Evolutionary conservation across 2,888 invertebrate genomes (phyloP), one percentile per base, ranked within the genome.

Genomic region (Mylabris sibirica): DNA sequence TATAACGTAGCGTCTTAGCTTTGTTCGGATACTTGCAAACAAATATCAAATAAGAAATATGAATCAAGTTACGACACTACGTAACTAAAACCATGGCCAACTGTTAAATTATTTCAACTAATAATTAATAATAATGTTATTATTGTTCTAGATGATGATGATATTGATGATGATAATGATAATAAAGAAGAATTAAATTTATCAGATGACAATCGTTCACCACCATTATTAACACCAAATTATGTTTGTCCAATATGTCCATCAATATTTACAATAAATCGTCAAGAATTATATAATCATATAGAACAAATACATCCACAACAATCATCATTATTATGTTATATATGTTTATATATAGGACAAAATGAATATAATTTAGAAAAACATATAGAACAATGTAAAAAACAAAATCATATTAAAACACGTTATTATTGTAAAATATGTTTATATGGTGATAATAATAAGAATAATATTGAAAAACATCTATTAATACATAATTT

Each of bases 401-500:
- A 85, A 5, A 83, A 84, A 26, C 84, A 83, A 9, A 84, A 85
- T 59, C 84, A 84, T 63, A 76, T 85, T 11, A 73, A 77, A 34
- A 81, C 84, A 22, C 83, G 85, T 76, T 86, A 84, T 70, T 83
- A 85, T 60, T 88, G 88, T 69, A 85, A 85, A 44, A 85, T 89
- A 44, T 89, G 89, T 76, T 86, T 86, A 26, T 85, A 88, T 67
- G 87, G 88, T 72, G 88, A 89, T 72, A 88, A 89, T 74, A 88
- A 87, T 24, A 83, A 86, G 49, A 88, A 88, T 76, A 86, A 85
- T 71, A 71, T 84, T 26, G 84, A 84, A 67, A 87, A 87, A 41
- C 89, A 89, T 75, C 85, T 88, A 8, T 82, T 87, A 2, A 87
- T 88, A 63, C 89, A 89, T 77, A 87, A 87, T 66, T 84, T 89